These are phyloP conservation scores for Gnathonemus longibarbis DNA, from an alignment of 2,113 vertebrate species.

Conservation along the genomic window DNA sequence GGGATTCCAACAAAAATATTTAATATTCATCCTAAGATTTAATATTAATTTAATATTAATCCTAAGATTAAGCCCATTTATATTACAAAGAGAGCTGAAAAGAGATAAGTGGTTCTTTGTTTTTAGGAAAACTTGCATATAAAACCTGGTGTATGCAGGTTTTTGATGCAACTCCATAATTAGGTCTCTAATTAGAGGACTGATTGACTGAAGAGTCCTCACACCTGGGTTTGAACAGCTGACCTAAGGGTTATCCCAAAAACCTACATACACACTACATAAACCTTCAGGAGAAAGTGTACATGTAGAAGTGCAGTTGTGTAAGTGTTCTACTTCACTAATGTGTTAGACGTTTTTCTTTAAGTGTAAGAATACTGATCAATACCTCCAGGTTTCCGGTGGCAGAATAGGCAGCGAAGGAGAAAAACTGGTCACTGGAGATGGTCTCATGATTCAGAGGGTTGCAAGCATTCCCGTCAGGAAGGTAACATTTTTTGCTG, in stretches of 20 bases:
- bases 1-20: not conserved
- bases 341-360: not conserved
- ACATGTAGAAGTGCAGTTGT: too few relatives aligned
- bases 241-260: too few relatives aligned
- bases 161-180: too few relatives aligned
- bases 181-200: too few relatives aligned
- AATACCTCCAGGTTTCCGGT: constrained; percentile 81
- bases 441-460: constrained; percentile 36
- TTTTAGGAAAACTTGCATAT: not conserved
- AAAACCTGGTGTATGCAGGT: not conserved
- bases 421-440: constrained; percentile 53
- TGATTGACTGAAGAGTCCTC: too few relatives aligned
- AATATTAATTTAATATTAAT: not conserved
- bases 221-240: too few relatives aligned
- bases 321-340: not conserved
- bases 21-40: not conserved
- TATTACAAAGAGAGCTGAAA: not conserved
- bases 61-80: not conserved
- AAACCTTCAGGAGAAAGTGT: not conserved
- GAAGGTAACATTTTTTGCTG: constrained; percentile 74
- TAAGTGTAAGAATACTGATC: not conserved
- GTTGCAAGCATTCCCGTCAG: constrained; percentile 68
- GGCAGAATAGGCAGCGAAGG: constrained; percentile 85
- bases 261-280: not conserved
- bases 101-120: not conserved